These are phyloP conservation scores for Gallinago stenura DNA, from an alignment of 2,797 vertebrate species.

Conservation along the genomic window DNA sequence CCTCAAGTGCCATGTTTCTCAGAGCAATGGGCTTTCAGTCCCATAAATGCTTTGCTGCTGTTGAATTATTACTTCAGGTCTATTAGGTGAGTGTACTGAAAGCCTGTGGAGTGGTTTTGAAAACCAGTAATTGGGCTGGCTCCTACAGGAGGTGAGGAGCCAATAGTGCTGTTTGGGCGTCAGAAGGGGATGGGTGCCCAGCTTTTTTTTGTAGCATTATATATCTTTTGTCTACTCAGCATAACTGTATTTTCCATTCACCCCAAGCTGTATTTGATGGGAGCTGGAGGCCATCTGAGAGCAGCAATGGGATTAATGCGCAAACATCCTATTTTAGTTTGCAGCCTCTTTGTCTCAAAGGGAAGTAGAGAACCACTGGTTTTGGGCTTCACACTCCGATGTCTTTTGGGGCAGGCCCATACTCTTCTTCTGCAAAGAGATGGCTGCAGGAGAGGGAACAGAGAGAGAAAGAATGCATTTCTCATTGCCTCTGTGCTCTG, in stretches of 20 bases:
- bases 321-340: background rate
- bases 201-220: background rate
- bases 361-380: background rate
- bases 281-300: background rate
- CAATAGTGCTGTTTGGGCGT: rapidly evolving
- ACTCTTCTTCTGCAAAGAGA: background rate
- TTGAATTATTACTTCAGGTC: background rate
- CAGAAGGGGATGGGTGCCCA: background rate
- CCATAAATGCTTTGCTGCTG: background rate
- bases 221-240: background rate
- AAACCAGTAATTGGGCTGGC: background rate
- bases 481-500: background rate
- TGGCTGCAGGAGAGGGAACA: conserved; percentile 1
- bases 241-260: background rate
- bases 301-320: background rate
- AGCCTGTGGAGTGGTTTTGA: background rate
- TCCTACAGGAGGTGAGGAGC: background rate
- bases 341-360: background rate
- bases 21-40: background rate
- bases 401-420: conserved; percentile 23
- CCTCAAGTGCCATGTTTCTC: background rate
- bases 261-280: background rate
- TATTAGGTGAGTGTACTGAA: background rate
- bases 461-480: background rate
- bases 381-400: background rate